phyloP scores from a whole-genome alignment of 2,113 vertebrate species.

The Psophia crepitans region DNA sequence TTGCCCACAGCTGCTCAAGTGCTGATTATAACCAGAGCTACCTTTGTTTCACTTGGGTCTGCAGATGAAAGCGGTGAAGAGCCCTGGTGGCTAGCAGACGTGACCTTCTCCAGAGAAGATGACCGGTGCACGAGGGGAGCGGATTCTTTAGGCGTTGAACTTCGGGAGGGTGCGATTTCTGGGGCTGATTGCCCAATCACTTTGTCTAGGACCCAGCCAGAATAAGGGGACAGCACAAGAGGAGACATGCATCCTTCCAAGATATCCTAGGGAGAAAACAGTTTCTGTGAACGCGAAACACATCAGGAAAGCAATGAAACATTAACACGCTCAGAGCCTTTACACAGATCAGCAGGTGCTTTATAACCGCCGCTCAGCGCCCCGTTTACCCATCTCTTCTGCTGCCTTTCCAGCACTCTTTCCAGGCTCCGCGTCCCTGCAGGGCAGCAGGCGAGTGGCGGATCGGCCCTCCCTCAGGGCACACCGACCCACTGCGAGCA shows the following conservation, averaged over 20 bases:
- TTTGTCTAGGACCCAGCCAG: conserved; percentile 74
- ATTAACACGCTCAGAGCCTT: accelerated
- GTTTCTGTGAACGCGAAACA: accelerated
- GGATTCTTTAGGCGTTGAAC: neutral
- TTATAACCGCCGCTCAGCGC: accelerated
- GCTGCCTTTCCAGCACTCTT: neutral
- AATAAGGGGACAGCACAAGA: conserved; percentile 66
- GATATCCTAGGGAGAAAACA: conserved; percentile 50
- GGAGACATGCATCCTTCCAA: conserved; percentile 64
- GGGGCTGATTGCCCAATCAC: neutral
- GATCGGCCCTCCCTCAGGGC: neutral
- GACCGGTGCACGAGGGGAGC: neutral
- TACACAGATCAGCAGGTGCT: neutral
- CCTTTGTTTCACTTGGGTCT: conserved; percentile 39
- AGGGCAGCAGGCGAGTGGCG: too few species aligned
- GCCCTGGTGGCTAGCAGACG: neutral
- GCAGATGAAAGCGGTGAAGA: neutral
- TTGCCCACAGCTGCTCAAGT: neutral
- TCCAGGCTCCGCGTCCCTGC: neutral
- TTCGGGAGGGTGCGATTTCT: neutral
- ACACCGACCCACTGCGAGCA: neutral
- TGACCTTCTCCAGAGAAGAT: neutral
- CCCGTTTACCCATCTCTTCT: accelerated
- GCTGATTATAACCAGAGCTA: neutral
- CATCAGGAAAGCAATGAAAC: neutral